Evolutionary conservation across 2,888 invertebrate species (phyloP), one percentile per base, ranked within the genome.

Genomic region (Eupithecia tripunctaria): DNA sequence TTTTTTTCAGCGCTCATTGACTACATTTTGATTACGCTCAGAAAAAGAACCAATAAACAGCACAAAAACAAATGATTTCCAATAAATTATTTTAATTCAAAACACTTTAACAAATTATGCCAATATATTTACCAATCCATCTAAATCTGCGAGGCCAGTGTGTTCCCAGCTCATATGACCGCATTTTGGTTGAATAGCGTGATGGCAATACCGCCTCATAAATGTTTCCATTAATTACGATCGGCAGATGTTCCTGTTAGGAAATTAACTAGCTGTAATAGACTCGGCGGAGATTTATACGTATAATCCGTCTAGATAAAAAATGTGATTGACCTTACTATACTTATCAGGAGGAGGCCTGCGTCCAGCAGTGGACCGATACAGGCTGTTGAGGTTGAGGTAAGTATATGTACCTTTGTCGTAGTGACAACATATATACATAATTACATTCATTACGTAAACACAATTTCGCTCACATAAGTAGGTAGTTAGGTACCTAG

Each of bases 151-250:
- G 12, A 51, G 51, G 51, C 47, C 47, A 47, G 47, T 47, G n/a
- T 59, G n/a, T 59, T 27, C 27, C 59, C 25, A 27, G 60, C 60
- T 29, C n/a, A 27, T 29, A 32, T 32, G 36, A 38, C 59, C 51
- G 32, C 21, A 51, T 29, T 67, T 67, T 51, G 65, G 64, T 66
- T 15, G 51, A 67, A 62, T 67, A 15, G 68, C 68, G 68, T 72
- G 72, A 65, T 68, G 27, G 38, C 25, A 63, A 66, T 36, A 7
- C 38, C 21, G 64, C 27, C 36, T 64, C 68, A 68, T 72, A 65
- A 68, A 72, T 72, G 72, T 68, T 72, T 74, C 73, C 70, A 74
- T 78, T 74, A 78, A 71, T 73, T 73, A 69, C 71, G 69, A 70
- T 73, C 70, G 60, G 60, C 69, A 69, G 71, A 38, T 70, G 69